These are phyloP conservation scores for Drosophila macrospina DNA, from an alignment of 2,888 invertebrate species.

Conservation along the genomic window DNA sequence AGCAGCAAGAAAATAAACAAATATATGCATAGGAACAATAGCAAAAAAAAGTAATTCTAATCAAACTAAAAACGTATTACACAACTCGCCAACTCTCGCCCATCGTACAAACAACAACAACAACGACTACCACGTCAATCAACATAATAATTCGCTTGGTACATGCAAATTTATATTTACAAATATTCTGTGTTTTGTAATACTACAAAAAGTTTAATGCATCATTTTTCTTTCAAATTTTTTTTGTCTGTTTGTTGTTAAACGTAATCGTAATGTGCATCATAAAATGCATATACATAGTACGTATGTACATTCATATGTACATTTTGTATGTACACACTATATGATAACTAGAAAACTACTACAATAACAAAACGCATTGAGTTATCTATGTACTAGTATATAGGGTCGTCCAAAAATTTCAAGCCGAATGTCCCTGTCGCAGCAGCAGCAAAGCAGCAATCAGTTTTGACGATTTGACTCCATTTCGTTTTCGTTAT, in stretches of 20 bases:
- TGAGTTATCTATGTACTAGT: not conserved
- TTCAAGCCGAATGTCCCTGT: slow-evolving; percentile 41
- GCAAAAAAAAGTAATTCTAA: slow-evolving; percentile 28
- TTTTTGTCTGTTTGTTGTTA: slow-evolving; percentile 9
- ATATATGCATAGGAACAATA: slow-evolving; percentile 34
- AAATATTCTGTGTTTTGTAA: slow-evolving; percentile 11
- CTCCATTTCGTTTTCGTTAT: slow-evolving; percentile 65
- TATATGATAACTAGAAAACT: slow-evolving; percentile 31
- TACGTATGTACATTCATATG: slow-evolving; percentile 9
- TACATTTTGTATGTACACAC: slow-evolving; percentile 20
- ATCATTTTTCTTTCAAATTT: not conserved
- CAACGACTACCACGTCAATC: slow-evolving; percentile 52
- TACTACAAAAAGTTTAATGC: slow-evolving; percentile 1
- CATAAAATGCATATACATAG: slow-evolving; percentile 21
- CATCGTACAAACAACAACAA: slow-evolving; percentile 55
- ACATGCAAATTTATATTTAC: slow-evolving; percentile 33
- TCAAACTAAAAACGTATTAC: slow-evolving; percentile 53
- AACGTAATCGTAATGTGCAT: slow-evolving; percentile 33
- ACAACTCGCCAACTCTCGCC: slow-evolving; percentile 64
- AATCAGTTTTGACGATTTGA: slow-evolving; percentile 29
- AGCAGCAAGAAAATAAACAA: slow-evolving; percentile 35
- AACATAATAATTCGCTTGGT: slow-evolving; percentile 56
- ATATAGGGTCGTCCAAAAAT: slow-evolving; percentile 16
- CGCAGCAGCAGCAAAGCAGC: not conserved
- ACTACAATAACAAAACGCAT: slow-evolving; percentile 52